Evolutionary conservation across 2,113 vertebrate species (phyloP).

Genomic region (Hippocampus zosterae): DNA sequence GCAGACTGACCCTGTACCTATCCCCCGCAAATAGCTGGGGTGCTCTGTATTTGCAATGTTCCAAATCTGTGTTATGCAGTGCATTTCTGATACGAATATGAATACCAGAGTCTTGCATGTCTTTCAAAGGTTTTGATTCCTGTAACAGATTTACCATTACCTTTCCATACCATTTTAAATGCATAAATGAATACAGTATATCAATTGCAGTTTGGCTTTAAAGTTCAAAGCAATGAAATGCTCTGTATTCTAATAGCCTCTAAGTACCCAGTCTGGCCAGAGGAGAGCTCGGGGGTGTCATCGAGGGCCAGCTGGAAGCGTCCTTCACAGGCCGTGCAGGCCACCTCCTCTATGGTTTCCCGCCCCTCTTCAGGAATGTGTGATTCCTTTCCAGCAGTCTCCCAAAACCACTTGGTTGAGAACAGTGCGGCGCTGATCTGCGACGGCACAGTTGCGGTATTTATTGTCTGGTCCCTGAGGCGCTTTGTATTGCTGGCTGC

Average conservation of each 20-base stretch:
- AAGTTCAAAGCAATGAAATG: conserved; percentile 48
- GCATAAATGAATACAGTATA: conserved; percentile 15
- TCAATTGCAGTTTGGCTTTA: conserved; percentile 42
- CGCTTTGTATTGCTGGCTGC: conserved; percentile 57
- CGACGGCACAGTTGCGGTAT: conserved; percentile 48
- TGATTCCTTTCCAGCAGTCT: conserved; percentile 67
- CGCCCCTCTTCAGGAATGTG: conserved; percentile 71
- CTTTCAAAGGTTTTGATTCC: neutral
- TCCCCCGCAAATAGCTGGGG: no score
- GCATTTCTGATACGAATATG: neutral
- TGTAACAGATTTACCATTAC: neutral
- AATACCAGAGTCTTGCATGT: neutral
- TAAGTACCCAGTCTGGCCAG: conserved; percentile 58
- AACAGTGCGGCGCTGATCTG: conserved; percentile 53
- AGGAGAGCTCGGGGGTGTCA: conserved; percentile 48
- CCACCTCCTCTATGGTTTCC: conserved; percentile 48
- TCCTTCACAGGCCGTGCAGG: conserved; percentile 34
- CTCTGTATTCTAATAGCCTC: conserved; percentile 57
- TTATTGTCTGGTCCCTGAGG: conserved; percentile 56
- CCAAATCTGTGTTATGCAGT: no score
- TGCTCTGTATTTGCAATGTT: no score
- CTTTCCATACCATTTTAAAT: neutral
- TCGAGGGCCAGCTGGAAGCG: conserved; percentile 65
- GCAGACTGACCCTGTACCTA: no score
- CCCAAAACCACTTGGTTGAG: conserved; percentile 53